These are phyloP conservation scores for Chascanopsetta lugubris DNA, from an alignment of 2,113 vertebrate genomes.

Conservation along the genomic window DNA sequence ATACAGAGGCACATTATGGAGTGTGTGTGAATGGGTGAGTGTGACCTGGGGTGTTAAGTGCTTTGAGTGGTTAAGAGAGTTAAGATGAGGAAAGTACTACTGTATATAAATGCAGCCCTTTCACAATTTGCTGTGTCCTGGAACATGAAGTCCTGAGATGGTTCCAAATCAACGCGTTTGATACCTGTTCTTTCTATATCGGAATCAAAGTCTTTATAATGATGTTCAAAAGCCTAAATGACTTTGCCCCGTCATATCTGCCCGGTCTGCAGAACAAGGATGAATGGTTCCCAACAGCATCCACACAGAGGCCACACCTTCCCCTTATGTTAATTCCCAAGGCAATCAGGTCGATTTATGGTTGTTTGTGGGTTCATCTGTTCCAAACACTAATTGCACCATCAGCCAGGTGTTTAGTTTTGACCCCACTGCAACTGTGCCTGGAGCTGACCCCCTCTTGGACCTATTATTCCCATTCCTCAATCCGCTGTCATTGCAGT, in stretches of 20 bases:
- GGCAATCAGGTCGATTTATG: no score
- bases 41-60: background rate
- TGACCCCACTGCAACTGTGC: no score
- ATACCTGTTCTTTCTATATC: background rate
- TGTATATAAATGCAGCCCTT: background rate
- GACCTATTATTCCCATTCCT: no score
- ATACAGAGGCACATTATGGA: background rate
- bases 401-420: no score
- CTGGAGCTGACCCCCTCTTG: no score
- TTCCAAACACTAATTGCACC: no score
- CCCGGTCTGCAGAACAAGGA: background rate
- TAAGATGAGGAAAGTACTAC: background rate
- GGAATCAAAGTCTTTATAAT: background rate
- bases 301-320: no score
- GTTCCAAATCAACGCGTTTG: background rate
- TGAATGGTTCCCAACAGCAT: no score
- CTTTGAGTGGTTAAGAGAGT: background rate
- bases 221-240: background rate
- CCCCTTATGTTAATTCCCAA: no score
- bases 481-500: background rate
- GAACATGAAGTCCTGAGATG: slow-evolving; percentile 9
- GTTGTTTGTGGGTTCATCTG: no score
- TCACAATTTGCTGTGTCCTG: background rate
- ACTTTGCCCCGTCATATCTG: background rate
- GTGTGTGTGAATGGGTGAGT: background rate